Conservation (phyloP, 92 coral and sea anemone species). For the Phymanthus crucifer region DNA sequence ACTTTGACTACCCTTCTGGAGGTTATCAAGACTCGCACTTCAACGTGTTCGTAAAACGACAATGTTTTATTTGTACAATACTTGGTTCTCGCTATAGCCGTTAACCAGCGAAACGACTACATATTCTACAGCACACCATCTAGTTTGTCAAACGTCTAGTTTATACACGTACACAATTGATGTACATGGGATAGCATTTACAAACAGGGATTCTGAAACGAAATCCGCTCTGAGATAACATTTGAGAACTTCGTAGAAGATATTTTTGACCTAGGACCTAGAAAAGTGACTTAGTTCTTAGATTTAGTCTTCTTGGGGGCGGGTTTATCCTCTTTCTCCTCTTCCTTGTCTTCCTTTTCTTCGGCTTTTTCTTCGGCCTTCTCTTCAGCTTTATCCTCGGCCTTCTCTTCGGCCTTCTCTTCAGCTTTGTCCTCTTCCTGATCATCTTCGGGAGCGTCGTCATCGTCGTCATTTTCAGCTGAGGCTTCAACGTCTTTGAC, state of each 20-base stretch:
- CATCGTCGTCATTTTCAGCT: slow-evolving; percentile 21
- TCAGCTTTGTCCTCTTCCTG: slow-evolving; percentile 44
- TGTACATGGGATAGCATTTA: slow-evolving; percentile 32
- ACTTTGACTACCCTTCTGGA: too few relatives aligned
- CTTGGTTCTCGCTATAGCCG: slow-evolving; percentile 10
- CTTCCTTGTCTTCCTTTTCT: slow-evolving; percentile 12
- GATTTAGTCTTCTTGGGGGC: slow-evolving; percentile 21
- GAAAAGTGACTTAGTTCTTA: slow-evolving; percentile 33
- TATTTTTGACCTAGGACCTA: slow-evolving; percentile 6
- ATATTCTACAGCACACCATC: slow-evolving; percentile 28
- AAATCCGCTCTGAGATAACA: slow-evolving; percentile 18
- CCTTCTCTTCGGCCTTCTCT: slow-evolving; percentile 38
- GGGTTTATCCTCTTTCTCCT: slow-evolving; percentile 32
- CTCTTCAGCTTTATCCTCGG: slow-evolving; percentile 45
- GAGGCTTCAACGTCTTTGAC: slow-evolving; percentile 3
- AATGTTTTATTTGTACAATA: slow-evolving; percentile 41
- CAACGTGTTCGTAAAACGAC: slow-evolving; percentile 19
- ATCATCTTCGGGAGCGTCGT: slow-evolving; percentile 34
- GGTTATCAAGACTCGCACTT: neutral
- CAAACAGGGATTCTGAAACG: slow-evolving; percentile 31
- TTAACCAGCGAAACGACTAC: slow-evolving; percentile 26
- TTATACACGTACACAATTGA: slow-evolving; percentile 1
- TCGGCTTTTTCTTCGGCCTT: slow-evolving; percentile 42
- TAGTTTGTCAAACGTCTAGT: slow-evolving; percentile 7
- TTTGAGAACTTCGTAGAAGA: slow-evolving; percentile 36